Evolutionary conservation across 2,888 invertebrate genomes (phyloP).

Genomic region (Sphecodes monilicornis): DNA sequence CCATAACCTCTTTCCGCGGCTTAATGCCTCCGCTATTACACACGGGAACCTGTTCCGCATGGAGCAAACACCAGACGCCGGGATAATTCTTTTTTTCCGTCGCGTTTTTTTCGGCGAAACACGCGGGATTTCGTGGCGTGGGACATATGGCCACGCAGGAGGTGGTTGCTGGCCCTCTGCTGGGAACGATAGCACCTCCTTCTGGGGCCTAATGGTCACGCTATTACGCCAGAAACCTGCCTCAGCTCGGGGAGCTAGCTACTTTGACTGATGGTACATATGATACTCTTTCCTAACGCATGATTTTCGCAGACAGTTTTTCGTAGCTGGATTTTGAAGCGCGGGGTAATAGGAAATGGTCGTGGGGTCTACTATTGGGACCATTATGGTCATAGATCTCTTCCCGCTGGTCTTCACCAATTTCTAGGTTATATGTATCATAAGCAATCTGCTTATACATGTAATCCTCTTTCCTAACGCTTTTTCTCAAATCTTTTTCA

Average conservation of each 20-base stretch:
- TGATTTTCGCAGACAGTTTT: background rate
- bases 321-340: background rate
- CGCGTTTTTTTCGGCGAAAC: conserved; percentile 40
- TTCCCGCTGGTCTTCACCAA: no score
- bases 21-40: conserved; percentile 60
- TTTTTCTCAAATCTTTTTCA: no score
- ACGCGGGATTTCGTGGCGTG: background rate
- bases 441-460: no score
- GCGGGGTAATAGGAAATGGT: background rate
- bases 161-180: background rate
- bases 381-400: no score
- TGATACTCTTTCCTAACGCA: background rate
- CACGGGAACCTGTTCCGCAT: conserved; percentile 47
- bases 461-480: no score
- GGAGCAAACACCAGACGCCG: background rate
- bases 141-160: background rate
- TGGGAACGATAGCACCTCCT: background rate
- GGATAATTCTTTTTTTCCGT: conserved; percentile 56
- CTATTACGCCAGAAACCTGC: background rate
- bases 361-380: background rate
- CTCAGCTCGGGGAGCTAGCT: background rate
- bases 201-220: background rate
- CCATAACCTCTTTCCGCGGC: conserved; percentile 57
- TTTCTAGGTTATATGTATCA: no score
- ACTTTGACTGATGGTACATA: background rate